Evolutionary conservation across 1,140 invertebrate species (phyloP), one percentile per base, ranked within the genome.

Genomic region (Hypsibius dujardini): DNA sequence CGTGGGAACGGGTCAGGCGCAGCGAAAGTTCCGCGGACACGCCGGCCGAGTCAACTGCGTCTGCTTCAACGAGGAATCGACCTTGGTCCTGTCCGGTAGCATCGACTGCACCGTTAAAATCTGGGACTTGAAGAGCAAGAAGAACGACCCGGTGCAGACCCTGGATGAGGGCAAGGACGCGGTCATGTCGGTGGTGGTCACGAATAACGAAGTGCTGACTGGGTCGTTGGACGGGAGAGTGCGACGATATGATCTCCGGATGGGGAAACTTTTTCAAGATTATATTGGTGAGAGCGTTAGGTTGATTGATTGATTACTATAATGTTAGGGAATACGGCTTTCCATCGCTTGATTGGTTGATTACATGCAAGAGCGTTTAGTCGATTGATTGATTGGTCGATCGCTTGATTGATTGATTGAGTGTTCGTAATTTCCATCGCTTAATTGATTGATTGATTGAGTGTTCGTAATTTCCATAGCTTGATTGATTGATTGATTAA

Each of bases 161-260:
- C 81, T 96, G 75, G 86, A 87, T 78, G 92, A 97, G 77, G 91
- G 92, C 0, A 93, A 90, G 79, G 95, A 98, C 79, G 88, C 88
- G 75, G 88, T 98, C 59, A 94, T 90, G 7, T 87, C 86, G 3
- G 79, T 98, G 15, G 83, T 86, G 77, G 85, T 95, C 28, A 89
- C 88, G 45, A 87, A 91, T 80, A 85, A 93, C 82, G 90, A 95
- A 84, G 91, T 98, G 75, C 80, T 96, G 62, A 87, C 90, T 1
- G 86, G 86, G 40, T 96, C 91, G 3, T 84, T 92, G n/a, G 95
- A 98, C 80, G 86, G 87, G 69, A 87, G 86, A 77, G 83, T 92
- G 3, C 81, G 94, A 42, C 82, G 88, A 74, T 98, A 98, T 79
- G 95, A 97, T 81, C 84, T 98, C 46, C 81, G 95, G 50, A 85